Conservation (phyloP, 2,888 invertebrate genomes). For the Hypomecis punctinalis region DNA sequence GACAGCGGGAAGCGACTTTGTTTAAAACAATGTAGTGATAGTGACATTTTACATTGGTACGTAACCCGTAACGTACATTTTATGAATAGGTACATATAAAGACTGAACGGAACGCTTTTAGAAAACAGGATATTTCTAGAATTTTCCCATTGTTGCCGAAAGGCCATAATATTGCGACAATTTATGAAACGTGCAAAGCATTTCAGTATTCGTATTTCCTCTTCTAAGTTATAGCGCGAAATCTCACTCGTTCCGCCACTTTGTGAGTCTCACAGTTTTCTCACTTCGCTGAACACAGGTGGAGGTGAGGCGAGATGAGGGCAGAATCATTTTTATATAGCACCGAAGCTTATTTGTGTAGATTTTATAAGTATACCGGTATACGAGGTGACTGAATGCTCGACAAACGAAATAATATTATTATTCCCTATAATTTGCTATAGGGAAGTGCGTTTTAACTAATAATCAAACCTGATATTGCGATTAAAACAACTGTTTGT, state of each 20-base stretch:
- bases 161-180: not conserved
- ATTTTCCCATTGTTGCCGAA: not conserved
- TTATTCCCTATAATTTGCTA: too few species aligned
- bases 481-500: too few species aligned
- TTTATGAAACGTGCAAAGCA: not conserved
- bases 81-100: too few species aligned
- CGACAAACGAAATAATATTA: too few species aligned
- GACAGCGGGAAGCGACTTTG: too few species aligned
- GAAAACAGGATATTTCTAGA: not conserved
- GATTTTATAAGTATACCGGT: not conserved
- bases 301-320: not conserved
- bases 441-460: too few species aligned
- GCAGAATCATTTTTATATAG: not conserved
- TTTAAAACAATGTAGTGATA: too few species aligned
- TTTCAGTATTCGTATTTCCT: conserved; percentile 4
- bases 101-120: not conserved
- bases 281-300: not conserved
- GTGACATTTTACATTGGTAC: too few species aligned
- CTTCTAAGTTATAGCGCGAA: not conserved
- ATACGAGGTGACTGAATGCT: too few species aligned
- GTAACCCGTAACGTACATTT: too few species aligned
- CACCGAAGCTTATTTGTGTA: not conserved
- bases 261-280: conserved; percentile 8
- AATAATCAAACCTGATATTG: too few species aligned
- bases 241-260: conserved; percentile 20